phyloP scores from a whole-genome alignment of 2,113 vertebrate genomes.

The Aegotheles bennettii region DNA sequence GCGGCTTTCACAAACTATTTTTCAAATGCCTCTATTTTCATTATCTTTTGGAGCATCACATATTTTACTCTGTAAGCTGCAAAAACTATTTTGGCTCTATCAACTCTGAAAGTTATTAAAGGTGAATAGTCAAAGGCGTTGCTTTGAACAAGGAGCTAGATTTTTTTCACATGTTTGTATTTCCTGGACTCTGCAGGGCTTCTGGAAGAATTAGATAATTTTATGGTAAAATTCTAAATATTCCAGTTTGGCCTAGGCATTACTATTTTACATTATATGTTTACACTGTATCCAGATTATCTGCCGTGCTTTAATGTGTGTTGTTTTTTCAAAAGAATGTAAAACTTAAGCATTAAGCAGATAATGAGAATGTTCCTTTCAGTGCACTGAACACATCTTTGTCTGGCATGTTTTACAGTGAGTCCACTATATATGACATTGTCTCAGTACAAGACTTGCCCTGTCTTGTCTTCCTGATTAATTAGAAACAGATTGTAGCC shows the following conservation, averaged over 20 bases:
- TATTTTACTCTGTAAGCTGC: background rate
- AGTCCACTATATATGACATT: slow-evolving; percentile 10
- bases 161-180: background rate
- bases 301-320: background rate
- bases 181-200: background rate
- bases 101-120: background rate
- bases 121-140: background rate
- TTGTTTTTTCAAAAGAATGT: background rate
- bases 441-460: background rate
- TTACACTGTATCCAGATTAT: background rate
- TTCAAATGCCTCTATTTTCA: background rate
- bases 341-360: background rate
- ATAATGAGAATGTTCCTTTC: slow-evolving; percentile 15
- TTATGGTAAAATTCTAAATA: background rate
- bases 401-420: background rate
- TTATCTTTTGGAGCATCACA: background rate
- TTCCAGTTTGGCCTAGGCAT: background rate
- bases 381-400: background rate
- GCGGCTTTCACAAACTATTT: background rate
- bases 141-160: background rate
- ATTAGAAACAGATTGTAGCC: slow-evolving; percentile 66
- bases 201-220: background rate
- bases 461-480: slow-evolving; percentile 64
- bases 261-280: background rate
- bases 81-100: background rate